phyloP scores from a whole-genome alignment of 1,140 invertebrate genomes.

The Heliconius himera region DNA sequence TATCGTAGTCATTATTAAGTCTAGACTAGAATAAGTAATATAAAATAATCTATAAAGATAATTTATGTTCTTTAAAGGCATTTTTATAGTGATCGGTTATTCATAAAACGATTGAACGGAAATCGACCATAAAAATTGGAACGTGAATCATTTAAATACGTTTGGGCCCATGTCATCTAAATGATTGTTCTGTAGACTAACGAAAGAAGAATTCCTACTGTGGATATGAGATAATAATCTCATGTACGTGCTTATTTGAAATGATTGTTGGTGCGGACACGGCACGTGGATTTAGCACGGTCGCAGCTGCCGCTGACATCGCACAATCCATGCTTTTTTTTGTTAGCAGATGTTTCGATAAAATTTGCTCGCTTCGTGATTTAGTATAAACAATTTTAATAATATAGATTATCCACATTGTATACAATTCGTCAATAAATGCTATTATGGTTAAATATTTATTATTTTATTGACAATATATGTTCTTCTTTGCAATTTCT shows the following conservation, averaged over 20 bases:
- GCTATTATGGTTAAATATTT: background rate
- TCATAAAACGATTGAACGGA: conserved; percentile 19
- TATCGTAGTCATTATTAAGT: no score
- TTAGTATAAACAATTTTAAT: conserved; percentile 9
- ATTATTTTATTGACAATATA: background rate
- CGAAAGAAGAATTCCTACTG: background rate
- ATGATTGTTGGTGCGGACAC: conserved; percentile 34
- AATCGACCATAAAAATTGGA: conserved; percentile 23
- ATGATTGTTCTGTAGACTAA: background rate
- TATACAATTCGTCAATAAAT: background rate
- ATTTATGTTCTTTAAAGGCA: conserved; percentile 4
- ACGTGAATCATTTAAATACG: conserved; percentile 33
- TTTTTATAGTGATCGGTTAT: background rate
- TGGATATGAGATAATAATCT: background rate
- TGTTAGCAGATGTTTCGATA: conserved; percentile 47
- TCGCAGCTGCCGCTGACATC: conserved; percentile 52
- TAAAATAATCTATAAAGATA: no score
- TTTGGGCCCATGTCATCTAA: conserved; percentile 23
- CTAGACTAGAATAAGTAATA: no score
- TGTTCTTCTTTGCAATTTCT: background rate
- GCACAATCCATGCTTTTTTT: conserved; percentile 42
- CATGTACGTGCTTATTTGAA: conserved; percentile 32
- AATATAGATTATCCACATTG: background rate
- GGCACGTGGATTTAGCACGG: conserved; percentile 45
- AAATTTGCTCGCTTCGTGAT: conserved; percentile 29